These are phyloP conservation scores for Matsumyia berberina DNA, from an alignment of 2,888 invertebrate genomes.

Conservation along the genomic window DNA sequence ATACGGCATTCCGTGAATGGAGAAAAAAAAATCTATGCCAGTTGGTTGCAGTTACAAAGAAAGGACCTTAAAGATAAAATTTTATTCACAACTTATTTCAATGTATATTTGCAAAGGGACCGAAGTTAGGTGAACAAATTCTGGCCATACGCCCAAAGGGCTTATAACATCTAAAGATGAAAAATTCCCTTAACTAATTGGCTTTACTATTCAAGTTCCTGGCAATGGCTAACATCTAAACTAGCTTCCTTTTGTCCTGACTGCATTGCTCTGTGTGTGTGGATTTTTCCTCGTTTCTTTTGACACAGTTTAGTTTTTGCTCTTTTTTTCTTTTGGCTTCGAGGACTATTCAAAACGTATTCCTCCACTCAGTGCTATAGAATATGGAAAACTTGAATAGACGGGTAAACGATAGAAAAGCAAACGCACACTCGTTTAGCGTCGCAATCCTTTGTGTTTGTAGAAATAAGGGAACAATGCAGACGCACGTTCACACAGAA, in stretches of 20 bases:
- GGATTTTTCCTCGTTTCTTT: not conserved
- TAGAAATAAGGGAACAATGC: not conserved
- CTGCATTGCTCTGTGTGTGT: not conserved
- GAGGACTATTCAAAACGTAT: conserved; percentile 14
- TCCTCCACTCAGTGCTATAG: not conserved
- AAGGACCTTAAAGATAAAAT: conserved; percentile 23
- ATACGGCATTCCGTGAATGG: not conserved
- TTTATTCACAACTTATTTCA: conserved; percentile 5
- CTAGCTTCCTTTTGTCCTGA: not conserved
- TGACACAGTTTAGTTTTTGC: not conserved
- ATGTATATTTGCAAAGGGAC: not conserved
- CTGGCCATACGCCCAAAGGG: not conserved
- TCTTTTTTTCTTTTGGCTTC: not conserved
- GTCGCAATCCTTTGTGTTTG: not conserved
- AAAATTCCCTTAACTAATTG: conserved; percentile 15
- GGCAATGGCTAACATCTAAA: not conserved
- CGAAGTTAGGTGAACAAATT: conserved; percentile 13
- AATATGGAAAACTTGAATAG: not conserved
- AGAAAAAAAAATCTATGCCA: conserved; percentile 17
- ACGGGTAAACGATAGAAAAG: not conserved
- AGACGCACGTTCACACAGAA: not conserved
- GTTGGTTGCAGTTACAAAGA: conserved; percentile 30
- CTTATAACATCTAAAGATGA: not conserved
- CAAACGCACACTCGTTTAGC: not conserved
- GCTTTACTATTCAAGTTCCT: conserved; percentile 2